These are phyloP conservation scores for Campylomormyrus tamandua DNA, from an alignment of 2,113 vertebrate species.

Conservation along the genomic window DNA sequence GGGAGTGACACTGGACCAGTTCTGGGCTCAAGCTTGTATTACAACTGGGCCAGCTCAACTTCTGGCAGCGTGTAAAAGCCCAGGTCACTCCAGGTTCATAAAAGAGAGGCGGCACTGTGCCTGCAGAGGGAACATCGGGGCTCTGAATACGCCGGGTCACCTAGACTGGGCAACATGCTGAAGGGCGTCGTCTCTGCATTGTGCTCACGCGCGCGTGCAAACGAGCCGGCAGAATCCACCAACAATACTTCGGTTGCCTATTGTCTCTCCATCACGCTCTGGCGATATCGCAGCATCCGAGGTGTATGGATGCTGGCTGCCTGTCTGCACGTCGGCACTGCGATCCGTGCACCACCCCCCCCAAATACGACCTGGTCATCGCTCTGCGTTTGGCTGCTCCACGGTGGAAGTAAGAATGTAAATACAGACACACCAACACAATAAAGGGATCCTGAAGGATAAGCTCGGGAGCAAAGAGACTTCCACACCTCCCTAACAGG, in stretches of 20 bases:
- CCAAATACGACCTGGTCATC: not conserved
- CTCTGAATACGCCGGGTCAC: not conserved
- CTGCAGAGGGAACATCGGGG: not conserved
- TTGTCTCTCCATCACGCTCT: not conserved
- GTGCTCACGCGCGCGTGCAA: not conserved
- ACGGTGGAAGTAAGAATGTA: not conserved
- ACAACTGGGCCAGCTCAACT: not conserved
- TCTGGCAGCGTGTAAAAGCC: not conserved
- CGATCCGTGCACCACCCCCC: not conserved
- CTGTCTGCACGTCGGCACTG: not conserved
- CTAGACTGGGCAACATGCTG: not conserved
- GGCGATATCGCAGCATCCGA: not conserved
- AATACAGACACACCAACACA: not conserved
- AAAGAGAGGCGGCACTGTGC: not conserved
- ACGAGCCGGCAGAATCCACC: not conserved
- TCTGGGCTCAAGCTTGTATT: not conserved
- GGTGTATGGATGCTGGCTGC: not conserved
- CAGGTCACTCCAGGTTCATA: not conserved
- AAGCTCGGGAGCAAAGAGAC: not conserved
- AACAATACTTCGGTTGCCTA: not conserved
- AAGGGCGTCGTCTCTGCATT: not conserved
- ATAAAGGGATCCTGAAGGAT: not conserved
- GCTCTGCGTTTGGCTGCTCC: not conserved
- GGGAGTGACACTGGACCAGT: not conserved
- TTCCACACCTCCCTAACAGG: not conserved